These are phyloP conservation scores for Eilema caniola DNA, from an alignment of 2,888 invertebrate genomes.

Conservation along the genomic window DNA sequence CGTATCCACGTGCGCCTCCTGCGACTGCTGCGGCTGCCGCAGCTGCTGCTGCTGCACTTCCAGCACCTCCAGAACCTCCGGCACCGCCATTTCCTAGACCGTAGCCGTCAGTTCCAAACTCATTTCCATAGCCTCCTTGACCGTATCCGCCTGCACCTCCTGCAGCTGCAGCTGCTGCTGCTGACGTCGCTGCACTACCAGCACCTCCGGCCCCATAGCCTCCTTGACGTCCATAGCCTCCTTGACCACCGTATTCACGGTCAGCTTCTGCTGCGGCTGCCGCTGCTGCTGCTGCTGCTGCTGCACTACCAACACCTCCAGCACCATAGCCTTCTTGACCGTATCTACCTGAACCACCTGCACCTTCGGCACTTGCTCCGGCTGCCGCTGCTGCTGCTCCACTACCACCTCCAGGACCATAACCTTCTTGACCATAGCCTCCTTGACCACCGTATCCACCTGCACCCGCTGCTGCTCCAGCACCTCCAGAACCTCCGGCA, in stretches of 20 bases:
- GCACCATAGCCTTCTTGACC: too few relatives aligned
- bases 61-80: not conserved
- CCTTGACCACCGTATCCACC: too few relatives aligned
- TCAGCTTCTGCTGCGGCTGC: constrained; percentile 2
- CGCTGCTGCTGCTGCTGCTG: constrained; percentile 20
- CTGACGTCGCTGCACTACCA: constrained; percentile 23
- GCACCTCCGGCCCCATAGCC: not conserved
- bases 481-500: not conserved
- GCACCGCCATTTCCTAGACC: not conserved
- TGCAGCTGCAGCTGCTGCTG: constrained; percentile 25
- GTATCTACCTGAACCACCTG: too few relatives aligned
- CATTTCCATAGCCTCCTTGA: not conserved
- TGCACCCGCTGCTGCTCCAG: constrained; percentile 23
- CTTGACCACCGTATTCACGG: too few relatives aligned
- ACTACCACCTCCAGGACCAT: too few relatives aligned
- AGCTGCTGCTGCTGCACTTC: constrained; percentile 24
- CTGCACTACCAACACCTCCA: too few relatives aligned
- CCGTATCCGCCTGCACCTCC: not conserved
- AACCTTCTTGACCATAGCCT: too few relatives aligned
- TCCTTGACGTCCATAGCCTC: not conserved
- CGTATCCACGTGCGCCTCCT: too few relatives aligned
- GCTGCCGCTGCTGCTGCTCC: constrained; percentile 10
- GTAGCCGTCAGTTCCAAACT: too few relatives aligned
- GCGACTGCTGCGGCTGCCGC: constrained; percentile 7
- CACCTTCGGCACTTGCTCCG: not conserved